phyloP scores from a whole-genome alignment of 2,797 vertebrate species.

The Sebastes nivosus region DNA sequence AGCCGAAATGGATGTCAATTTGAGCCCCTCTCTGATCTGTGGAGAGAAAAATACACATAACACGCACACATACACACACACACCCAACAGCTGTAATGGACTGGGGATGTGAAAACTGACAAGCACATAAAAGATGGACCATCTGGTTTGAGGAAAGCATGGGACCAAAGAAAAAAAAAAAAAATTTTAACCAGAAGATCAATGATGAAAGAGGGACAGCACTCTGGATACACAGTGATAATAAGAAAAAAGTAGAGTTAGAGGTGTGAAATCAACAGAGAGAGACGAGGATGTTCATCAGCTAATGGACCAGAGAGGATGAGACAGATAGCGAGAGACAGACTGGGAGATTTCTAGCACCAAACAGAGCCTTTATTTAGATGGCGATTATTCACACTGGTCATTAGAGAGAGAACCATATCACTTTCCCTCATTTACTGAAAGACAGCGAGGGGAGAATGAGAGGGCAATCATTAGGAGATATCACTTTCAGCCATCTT shows the following conservation, averaged over 20 bases:
- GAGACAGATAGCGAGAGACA: constrained; percentile 44
- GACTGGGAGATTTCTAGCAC: constrained; percentile 69
- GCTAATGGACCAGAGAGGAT: constrained; percentile 22
- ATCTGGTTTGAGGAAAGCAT: constrained; percentile 34
- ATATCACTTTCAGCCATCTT: constrained; percentile 83
- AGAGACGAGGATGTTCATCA: constrained; percentile 4
- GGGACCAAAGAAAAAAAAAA: neutral
- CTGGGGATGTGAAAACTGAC: constrained; percentile 68
- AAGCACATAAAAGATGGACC: constrained; percentile 57
- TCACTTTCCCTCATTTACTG: constrained; percentile 89
- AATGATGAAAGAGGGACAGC: constrained; percentile 28
- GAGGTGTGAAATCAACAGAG: constrained; percentile 23
- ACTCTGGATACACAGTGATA: neutral
- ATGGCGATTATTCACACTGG: constrained; percentile 84
- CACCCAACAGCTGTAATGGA: constrained; percentile 68
- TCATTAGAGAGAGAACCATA: constrained; percentile 86
- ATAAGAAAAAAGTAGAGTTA: neutral
- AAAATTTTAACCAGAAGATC: constrained; percentile 16
- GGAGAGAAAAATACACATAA: constrained; percentile 41
- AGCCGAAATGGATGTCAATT: constrained; percentile 73
- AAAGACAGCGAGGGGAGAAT: constrained; percentile 72
- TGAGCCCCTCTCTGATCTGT: constrained; percentile 75
- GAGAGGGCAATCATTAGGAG: constrained; percentile 84
- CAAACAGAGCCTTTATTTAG: constrained; percentile 86
- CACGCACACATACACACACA: constrained; percentile 3